Evolutionary conservation across 2,888 invertebrate species (phyloP).

Genomic region (Amblyjoppa fuscipennis): DNA sequence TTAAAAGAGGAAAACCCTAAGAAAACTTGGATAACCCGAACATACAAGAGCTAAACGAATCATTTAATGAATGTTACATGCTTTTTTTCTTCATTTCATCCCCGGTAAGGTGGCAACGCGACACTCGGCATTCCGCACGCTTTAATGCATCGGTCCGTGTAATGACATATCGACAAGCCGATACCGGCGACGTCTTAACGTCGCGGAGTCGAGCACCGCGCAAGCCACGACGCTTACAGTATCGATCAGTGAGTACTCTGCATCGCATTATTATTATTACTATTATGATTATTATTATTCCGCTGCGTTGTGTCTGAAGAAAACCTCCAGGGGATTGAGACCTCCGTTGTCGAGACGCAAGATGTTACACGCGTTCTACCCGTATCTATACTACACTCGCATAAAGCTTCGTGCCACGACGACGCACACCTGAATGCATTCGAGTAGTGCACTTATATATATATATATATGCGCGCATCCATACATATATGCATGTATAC

Average conservation of each 20-base stretch:
- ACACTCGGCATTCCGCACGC: slow-evolving; percentile 67
- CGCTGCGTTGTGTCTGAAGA: slow-evolving; percentile 63
- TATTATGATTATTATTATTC: slow-evolving; percentile 70
- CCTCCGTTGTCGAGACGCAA: slow-evolving; percentile 78
- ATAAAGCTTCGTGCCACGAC: slow-evolving; percentile 37
- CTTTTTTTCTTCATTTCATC: slow-evolving; percentile 52
- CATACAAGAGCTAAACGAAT: neutral
- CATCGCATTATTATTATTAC: slow-evolving; percentile 66
- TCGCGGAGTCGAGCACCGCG: slow-evolving; percentile 20
- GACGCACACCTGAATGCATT: neutral
- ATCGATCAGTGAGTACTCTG: slow-evolving; percentile 65
- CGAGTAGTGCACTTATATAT: neutral
- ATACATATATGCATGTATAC: too few species aligned
- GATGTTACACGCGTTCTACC: slow-evolving; percentile 66
- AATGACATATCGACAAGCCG: slow-evolving; percentile 63
- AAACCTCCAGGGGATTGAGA: slow-evolving; percentile 77
- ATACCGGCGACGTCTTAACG: slow-evolving; percentile 42
- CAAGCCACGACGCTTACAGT: slow-evolving; percentile 14
- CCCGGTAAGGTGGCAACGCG: slow-evolving; percentile 65
- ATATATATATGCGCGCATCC: neutral
- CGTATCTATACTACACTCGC: slow-evolving; percentile 33
- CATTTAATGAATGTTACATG: neutral
- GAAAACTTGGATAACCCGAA: neutral
- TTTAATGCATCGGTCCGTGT: slow-evolving; percentile 65
- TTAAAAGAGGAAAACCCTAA: too few species aligned